These are phyloP conservation scores for Bellardia bayeri DNA, from an alignment of 2,888 invertebrate genomes.

Conservation along the genomic window DNA sequence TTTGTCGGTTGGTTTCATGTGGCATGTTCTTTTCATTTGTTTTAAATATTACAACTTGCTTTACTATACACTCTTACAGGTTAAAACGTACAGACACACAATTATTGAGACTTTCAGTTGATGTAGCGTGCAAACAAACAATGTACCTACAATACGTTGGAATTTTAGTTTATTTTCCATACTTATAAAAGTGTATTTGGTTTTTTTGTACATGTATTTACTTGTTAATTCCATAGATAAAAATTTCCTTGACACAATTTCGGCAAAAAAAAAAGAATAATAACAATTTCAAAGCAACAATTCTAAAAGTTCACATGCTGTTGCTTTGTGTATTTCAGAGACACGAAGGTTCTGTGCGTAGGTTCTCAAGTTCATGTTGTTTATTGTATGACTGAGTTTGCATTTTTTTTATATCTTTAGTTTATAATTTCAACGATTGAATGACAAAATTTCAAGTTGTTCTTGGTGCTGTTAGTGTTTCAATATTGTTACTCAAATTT, in stretches of 20 bases:
- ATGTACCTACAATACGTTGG: neutral
- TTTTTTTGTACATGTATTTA: constrained; percentile 17
- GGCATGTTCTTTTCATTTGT: neutral
- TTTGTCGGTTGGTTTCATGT: constrained; percentile 49
- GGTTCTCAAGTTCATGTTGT: constrained; percentile 69
- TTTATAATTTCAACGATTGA: constrained; percentile 46
- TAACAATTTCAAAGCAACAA: constrained; percentile 42
- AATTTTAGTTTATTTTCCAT: neutral
- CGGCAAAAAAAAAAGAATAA: constrained; percentile 18
- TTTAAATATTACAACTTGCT: constrained; percentile 36
- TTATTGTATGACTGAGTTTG: constrained; percentile 38
- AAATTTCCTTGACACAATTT: constrained; percentile 81
- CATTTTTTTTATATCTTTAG: neutral
- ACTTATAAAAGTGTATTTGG: constrained; percentile 51
- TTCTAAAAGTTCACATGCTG: constrained; percentile 63
- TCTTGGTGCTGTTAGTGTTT: constrained; percentile 26
- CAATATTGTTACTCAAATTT: constrained; percentile 53
- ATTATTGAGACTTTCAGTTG: constrained; percentile 44
- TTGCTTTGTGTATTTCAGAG: constrained; percentile 24
- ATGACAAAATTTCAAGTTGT: constrained; percentile 58
- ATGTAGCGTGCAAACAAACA: constrained; percentile 60
- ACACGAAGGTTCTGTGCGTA: constrained; percentile 71
- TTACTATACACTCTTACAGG: neutral
- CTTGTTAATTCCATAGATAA: constrained; percentile 43
- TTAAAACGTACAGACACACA: constrained; percentile 17